Percentiles rank a stretch among this genome's conserved stretches.
phyloP scores from a whole-genome alignment of 2,113 vertebrate genomes.

The Dinomys branickii region DNA sequence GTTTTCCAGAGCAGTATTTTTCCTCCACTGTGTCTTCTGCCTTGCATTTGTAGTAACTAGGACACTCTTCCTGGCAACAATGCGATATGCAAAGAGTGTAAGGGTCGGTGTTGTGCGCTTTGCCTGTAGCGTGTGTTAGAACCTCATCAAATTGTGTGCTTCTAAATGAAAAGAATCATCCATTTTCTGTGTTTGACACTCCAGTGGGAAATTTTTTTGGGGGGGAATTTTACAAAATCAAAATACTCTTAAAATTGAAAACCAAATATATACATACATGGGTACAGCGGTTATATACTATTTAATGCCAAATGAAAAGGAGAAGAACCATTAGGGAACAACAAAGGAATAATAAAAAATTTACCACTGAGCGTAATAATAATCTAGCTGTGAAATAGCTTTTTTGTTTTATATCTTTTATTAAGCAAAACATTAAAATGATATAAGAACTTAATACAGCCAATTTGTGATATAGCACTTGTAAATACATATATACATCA shows the following conservation, averaged over 20 bases:
- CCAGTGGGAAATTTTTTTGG: not conserved
- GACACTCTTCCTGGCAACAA: slow-evolving; percentile 24
- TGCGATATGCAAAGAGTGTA: not conserved
- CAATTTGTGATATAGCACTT: not conserved
- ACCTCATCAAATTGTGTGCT: slow-evolving; percentile 79
- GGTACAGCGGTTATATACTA: not conserved
- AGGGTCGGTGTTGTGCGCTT: slow-evolving; percentile 42
- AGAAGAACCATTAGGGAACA: not conserved
- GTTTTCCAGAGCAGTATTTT: slow-evolving; percentile 61
- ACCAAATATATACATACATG: not conserved
- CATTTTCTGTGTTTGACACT: not conserved
- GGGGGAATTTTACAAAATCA: not conserved
- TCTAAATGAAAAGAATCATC: not conserved
- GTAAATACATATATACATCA: not conserved
- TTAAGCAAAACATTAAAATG: not conserved
- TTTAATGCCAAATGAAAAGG: not conserved
- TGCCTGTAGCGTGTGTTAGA: slow-evolving; percentile 59
- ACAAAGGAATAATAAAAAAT: not conserved
- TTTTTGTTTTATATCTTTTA: not conserved
- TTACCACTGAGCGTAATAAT: not conserved
- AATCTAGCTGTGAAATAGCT: not conserved
- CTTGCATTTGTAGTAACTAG: slow-evolving; percentile 40
- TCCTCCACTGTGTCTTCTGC: slow-evolving; percentile 43
- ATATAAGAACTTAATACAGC: not conserved
- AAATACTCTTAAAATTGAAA: not conserved